These are phyloP conservation scores for Zosterops borbonicus DNA, from an alignment of 2,113 vertebrate species.

Conservation along the genomic window DNA sequence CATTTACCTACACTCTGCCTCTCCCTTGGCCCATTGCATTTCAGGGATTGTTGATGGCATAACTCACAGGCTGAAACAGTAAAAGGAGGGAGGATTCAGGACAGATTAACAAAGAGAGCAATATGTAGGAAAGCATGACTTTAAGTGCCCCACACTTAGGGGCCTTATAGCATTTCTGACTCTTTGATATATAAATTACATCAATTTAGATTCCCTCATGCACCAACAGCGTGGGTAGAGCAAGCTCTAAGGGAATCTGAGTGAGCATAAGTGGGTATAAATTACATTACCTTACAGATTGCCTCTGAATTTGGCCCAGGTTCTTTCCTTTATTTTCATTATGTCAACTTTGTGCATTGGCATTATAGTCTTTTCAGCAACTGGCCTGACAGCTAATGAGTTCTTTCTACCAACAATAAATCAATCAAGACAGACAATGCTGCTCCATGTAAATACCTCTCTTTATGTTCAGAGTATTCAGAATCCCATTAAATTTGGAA, in stretches of 20 bases:
- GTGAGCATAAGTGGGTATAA: slow-evolving; percentile 51
- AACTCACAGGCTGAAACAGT: background rate
- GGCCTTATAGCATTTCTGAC: background rate
- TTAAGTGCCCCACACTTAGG: background rate
- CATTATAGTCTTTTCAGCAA: background rate
- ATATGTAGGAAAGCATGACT: background rate
- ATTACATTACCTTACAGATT: slow-evolving; percentile 61
- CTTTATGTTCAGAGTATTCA: background rate
- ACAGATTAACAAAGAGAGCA: background rate
- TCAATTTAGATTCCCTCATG: slow-evolving; percentile 36
- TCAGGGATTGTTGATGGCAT: background rate
- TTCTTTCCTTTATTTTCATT: slow-evolving; percentile 65
- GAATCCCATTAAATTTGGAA: slow-evolving; percentile 16
- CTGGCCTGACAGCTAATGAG: background rate
- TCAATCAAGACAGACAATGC: slow-evolving; percentile 12
- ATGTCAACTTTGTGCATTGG: slow-evolving; percentile 47
- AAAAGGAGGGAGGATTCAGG: background rate
- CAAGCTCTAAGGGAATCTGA: slow-evolving; percentile 46
- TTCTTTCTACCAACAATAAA: slow-evolving; percentile 13
- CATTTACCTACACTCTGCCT: background rate
- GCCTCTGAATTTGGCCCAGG: slow-evolving; percentile 54
- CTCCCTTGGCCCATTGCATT: background rate
- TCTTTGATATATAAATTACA: slow-evolving; percentile 39
- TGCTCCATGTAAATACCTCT: background rate
- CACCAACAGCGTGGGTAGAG: slow-evolving; percentile 29